Base-by-base conservation (phyloP, 2,888 invertebrate genomes). In the Megalurothrips usitatus region DNA sequence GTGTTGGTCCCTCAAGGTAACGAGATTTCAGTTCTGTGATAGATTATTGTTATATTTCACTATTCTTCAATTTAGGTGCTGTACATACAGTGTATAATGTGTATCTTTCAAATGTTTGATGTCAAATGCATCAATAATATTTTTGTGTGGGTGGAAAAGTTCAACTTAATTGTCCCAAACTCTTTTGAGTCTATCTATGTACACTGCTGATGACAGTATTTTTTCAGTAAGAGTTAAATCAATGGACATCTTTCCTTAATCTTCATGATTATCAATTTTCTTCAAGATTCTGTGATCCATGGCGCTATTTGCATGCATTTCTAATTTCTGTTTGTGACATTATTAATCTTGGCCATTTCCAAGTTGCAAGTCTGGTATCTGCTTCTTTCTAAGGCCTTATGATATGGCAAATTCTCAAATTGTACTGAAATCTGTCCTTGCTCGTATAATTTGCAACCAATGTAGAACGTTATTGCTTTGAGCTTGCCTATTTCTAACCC, bases 21-120 rank as follows among this genome's bases (percentile, higher is more conserved):
- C 34, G 68, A 68, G 68, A 68, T 68, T 23, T 68, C n/a, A 68
- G n/a, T 68, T 68, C 68, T 68, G 68, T 68, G 68, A 68, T 68
- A 68, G 68, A 68, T 11, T 23, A 23, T 23, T 9, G 23, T 11
- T 23, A 23, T 19, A 68, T 68, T 68, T 23, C 52, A 52, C 12
- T 17, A 9, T 3, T 23, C 68, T 68, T 23, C 68, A 68, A n/a
- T 23, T 2, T 68, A 68, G 68, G 19, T 68, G 68, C 68, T 68
- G 68, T 68, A 11, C n/a, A 11, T 68, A 23, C 23, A 11, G 23
- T 68, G 11, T n/a, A n/a, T 23, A 11, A n/a, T 68, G 8, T 68
- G 23, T 68, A 23, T 23, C 68, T 11, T 1, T 68, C 23, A 11
- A 23, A 68, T 23, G 9, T 75, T 23, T 6, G 68, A 75, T 75